Base-by-base conservation (phyloP, 1,140 invertebrate species). In the Mycetomoellerius zeteki region DNA sequence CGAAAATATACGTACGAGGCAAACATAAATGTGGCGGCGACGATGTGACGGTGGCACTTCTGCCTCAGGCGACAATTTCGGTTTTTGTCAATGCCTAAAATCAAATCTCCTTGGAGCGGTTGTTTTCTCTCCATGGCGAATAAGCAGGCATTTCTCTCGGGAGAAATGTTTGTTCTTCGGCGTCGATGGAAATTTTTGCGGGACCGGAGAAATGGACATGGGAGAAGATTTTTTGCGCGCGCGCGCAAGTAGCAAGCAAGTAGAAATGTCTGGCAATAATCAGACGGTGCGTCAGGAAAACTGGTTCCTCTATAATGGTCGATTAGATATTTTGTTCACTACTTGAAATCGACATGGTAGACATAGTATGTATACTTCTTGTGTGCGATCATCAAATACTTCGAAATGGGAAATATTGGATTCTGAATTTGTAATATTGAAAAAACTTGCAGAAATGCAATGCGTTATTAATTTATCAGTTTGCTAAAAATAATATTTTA, bases 41-140 rank as follows among this genome's bases (percentile, higher is more conserved):
- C 21, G 21, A 0, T 8, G 6, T n/a, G 24, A n/a, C n/a, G 47
- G 14, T 50, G 21, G 10, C 30, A 50, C 50, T 86, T 47, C 50
- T 27, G 33, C 64, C 21, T 86, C 47, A n/a, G 19, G 43, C 27
- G n/a, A 80, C 87, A 82, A 87, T 86, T 81, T 88, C 47, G 67
- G 30, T 56, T 72, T 82, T 64, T 67, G 67, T 72, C 75, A 21
- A 12, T 43, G 14, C 19, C 54, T 81, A 75, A 75, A 71, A 77
- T 60, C 64, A 67, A 88, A 80, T 81, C 73, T 62, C 19, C 65
- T 65, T 43, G 71, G 52, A 2, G 37, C n/a, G n/a, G 54, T 54
- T 88, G 73, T 80, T 86, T 86, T 73, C 33, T 24, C 76, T 58
- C 27, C 58, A 19, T 16, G 16, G n/a, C n/a, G 47, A 12, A 27